Base-by-base conservation (phyloP, 2,888 invertebrate genomes). In the Agrotis ipsilon region DNA sequence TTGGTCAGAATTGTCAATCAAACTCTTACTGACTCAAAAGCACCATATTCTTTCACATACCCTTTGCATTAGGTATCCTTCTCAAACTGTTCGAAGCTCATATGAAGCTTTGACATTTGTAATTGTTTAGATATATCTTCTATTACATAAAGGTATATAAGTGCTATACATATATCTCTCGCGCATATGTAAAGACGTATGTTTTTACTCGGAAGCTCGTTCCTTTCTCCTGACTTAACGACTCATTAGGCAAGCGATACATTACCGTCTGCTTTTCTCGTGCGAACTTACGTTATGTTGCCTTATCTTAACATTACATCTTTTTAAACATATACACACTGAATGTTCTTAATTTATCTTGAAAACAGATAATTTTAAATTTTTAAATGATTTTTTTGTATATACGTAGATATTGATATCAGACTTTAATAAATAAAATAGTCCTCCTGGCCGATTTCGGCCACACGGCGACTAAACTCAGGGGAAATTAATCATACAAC, bases 231-330 rank as follows among this genome's bases (percentile, higher is more conserved):
- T 43, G n/a, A 54, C 45, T 54, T 48, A 72, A 75, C 60, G 55
- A 75, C 19, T 67, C 67, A 75, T 72, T 67, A 61, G 14, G 49
- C 60, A 39, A 51, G 43, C 24, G 62, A 66, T 70, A 65, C 52
- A 54, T 59, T 58, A 48, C 13, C 61, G 24, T 32, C 51, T 46
- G 13, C 21, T 46, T 64, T 51, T 7, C 52, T 27, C 48, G 9
- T 62, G 21, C 11, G 13, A 27, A 19, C 58, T 39, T 46, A 32
- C 39, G 39, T 57, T 70, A 45, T 54, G 24, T 21, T 18, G 7
- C 11, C 32, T 0, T 27, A 46, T 27, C 27, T 51, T 46, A 19
- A 5, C 24, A n/a, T 62, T 6, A 19, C 18, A 7, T 43, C 39
- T 27, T 46, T 61, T 27, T 54, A 0, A 14, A 16, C 3, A 19